These are phyloP conservation scores for Thalassophryne amazonica DNA, from an alignment of 2,797 vertebrate genomes.

Conservation along the genomic window DNA sequence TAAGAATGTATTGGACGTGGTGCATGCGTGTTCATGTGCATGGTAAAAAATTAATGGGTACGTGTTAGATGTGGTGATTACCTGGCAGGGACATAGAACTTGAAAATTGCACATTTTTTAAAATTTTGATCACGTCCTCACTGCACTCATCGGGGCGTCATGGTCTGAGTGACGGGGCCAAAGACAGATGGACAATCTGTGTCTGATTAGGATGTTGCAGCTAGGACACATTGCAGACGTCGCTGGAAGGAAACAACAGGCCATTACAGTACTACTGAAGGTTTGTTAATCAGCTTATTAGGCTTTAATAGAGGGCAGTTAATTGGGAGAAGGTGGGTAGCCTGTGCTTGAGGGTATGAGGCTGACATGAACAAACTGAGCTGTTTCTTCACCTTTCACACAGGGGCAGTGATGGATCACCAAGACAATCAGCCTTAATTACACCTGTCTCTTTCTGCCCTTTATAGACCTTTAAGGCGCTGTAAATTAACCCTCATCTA, in stretches of 20 bases:
- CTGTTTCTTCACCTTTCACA: conserved; percentile 64
- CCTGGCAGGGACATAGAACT: too few species aligned
- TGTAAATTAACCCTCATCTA: conserved; percentile 54
- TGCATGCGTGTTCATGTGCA: too few species aligned
- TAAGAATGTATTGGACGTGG: too few species aligned
- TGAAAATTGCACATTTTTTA: too few species aligned
- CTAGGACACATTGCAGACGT: conserved; percentile 66
- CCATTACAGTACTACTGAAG: conserved; percentile 72
- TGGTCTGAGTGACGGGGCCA: background rate
- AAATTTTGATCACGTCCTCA: too few species aligned
- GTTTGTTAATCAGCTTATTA: conserved; percentile 82
- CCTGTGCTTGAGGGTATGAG: conserved; percentile 42
- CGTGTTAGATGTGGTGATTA: too few species aligned
- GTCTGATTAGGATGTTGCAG: conserved; percentile 60
- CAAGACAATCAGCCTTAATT: conserved; percentile 73
- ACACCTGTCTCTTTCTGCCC: conserved; percentile 57
- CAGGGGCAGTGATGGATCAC: conserved; percentile 69
- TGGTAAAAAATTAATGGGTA: too few species aligned
- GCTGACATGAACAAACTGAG: conserved; percentile 64
- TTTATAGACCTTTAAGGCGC: conserved; percentile 43
- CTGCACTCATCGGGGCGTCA: too few species aligned
- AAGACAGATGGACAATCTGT: conserved; percentile 10
- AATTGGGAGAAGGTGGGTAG: conserved; percentile 73
- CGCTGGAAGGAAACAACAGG: conserved; percentile 70
- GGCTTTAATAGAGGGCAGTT: conserved; percentile 80